Base-by-base conservation (phyloP, 2,113 vertebrate genomes). In the Pithys albifrons region DNA sequence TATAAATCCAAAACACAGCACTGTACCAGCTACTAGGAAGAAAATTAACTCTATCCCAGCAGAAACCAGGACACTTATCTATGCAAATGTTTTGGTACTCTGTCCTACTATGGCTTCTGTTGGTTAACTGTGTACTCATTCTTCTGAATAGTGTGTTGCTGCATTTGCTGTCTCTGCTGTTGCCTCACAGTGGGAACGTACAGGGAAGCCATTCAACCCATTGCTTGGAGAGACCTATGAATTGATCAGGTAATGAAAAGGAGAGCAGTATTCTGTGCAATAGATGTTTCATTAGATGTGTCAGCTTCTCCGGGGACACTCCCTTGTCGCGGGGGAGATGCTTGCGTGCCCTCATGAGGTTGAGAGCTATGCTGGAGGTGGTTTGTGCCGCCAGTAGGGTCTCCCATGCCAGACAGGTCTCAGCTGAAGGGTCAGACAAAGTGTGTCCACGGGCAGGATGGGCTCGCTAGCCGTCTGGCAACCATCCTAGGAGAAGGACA, bases 141-240 rank as follows among this genome's bases (percentile, higher is more conserved):
- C 57, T 48, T 31, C 64, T 64, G 94, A 90, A 46, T 85, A 99
- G 99, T 99, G 99, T 84, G 98, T 99, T 29, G 99, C 99, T 94
- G 99, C 99, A 0, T 99, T 99, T 94, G 99, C 99, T 7, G 99
- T 99, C 64, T 99, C 99, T 20, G 99, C 99, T 19, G 99, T 99
- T 22, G 99, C 99, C 10, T 99, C 99, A 1, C 99, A 99, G 97
- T 99, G 99, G 99, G 99, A 99, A 46, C 98, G 99, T 18, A 99
- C 99, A 2, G 99, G 99, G 59, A 99, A 99, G 92, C 99, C 99
- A 1, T 99, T 99, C 97, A 99, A 99, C 96, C 99, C 99, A 0
- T 97, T 99, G 20, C 98, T 99, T 76, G 99, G 99, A 48, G 99
- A 99, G 94, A 99, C 99, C 0, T 99, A 99, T 13, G 99, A 99